A percentile compares a stretch with the other conserved stretches of the same genome.
Conservation (phyloP, 2,113 vertebrate species). For the Origma solitaria region DNA sequence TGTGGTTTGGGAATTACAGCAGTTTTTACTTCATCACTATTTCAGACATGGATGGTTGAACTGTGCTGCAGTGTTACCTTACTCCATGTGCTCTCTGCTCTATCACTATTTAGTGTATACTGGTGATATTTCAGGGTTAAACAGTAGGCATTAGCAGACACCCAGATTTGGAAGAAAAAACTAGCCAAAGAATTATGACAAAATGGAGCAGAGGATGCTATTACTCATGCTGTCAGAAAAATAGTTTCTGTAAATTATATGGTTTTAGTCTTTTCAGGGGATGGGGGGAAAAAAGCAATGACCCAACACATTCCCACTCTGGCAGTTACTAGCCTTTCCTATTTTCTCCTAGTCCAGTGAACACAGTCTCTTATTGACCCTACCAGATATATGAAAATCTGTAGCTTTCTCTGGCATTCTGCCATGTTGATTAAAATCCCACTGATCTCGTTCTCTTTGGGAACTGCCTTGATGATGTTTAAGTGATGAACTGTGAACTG, state of each 20-base stretch:
- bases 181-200: neutral
- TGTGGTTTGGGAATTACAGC: neutral
- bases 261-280: neutral
- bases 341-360: neutral
- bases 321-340: neutral
- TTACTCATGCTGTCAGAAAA: neutral
- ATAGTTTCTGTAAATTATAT: neutral
- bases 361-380: neutral
- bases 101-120: neutral
- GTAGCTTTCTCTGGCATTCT: neutral
- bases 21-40: neutral
- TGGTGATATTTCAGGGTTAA: neutral
- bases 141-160: neutral
- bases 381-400: neutral
- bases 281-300: neutral
- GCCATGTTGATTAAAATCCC: neutral
- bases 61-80: neutral
- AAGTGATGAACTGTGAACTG: neutral
- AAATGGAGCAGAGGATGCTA: neutral
- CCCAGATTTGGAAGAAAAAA: neutral
- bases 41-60: neutral
- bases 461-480: neutral
- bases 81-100: neutral
- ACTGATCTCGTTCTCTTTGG: neutral
- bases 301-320: neutral